These are phyloP conservation scores for Saguinus midas DNA, from an alignment of 2,113 vertebrate species.

Conservation along the genomic window DNA sequence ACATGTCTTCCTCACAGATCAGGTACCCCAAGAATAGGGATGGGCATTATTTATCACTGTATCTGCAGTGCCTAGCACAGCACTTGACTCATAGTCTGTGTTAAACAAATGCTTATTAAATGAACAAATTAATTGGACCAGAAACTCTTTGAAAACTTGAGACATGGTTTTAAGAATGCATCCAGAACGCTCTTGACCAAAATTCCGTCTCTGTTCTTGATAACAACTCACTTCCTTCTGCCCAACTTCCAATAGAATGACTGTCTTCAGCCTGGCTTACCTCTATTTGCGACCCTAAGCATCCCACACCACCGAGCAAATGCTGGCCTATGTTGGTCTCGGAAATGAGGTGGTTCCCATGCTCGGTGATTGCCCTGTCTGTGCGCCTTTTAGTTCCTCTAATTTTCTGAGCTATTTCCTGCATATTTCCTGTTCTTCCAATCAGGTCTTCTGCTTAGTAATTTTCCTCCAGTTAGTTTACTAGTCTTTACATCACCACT, in stretches of 20 bases:
- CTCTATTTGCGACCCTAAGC: neutral
- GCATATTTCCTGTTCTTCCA: slow-evolving; percentile 23
- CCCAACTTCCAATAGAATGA: neutral
- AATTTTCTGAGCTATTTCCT: slow-evolving; percentile 30
- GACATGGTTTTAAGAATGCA: neutral
- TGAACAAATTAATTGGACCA: slow-evolving; percentile 10
- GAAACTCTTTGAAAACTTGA: slow-evolving; percentile 23
- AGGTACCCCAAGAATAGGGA: neutral
- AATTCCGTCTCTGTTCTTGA: neutral
- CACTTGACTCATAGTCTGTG: neutral
- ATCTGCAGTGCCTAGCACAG: neutral
- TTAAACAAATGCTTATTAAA: slow-evolving; percentile 31
- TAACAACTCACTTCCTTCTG: neutral
- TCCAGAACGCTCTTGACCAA: neutral
- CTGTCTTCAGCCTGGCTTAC: neutral
- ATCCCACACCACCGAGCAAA: neutral
- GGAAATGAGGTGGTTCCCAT: neutral
- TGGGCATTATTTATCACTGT: neutral
- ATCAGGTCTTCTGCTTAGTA: neutral
- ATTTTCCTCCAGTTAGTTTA: neutral
- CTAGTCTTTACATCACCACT: slow-evolving; percentile 49
- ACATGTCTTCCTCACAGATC: neutral
- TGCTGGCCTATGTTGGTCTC: neutral
- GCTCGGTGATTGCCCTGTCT: neutral
- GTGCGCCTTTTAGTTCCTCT: accelerated